Conservation (phyloP, 2,113 vertebrate genomes). For the Cryptotis parvus region DNA sequence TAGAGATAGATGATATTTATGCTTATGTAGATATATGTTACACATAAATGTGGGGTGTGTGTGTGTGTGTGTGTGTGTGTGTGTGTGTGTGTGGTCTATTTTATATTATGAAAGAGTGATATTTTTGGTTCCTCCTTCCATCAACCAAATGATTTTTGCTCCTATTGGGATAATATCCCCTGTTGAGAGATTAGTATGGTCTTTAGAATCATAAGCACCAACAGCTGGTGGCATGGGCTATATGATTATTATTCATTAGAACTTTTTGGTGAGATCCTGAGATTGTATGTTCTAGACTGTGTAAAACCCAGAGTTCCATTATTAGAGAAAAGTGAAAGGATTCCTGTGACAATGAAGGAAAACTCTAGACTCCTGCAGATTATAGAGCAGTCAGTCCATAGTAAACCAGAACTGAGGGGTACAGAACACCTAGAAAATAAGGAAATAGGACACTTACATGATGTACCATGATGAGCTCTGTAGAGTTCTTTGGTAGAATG, state of each 20-base stretch:
- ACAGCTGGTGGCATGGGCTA: not conserved
- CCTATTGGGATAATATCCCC: not conserved
- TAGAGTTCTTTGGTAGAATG: not conserved
- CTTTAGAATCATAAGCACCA: not conserved
- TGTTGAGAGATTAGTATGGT: not conserved
- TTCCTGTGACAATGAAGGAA: not conserved
- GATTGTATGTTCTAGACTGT: not conserved
- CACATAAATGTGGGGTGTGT: not conserved
- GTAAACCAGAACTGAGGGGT: fast-evolving
- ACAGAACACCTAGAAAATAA: not conserved
- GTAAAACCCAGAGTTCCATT: not conserved
- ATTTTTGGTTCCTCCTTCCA: not conserved
- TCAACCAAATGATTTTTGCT: not conserved
- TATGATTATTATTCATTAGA: not conserved
- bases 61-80: no score
- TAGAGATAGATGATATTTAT: not conserved
- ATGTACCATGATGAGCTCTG: no score
- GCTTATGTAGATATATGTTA: not conserved
- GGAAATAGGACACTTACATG: not conserved
- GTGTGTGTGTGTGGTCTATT: not conserved
- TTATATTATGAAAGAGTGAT: not conserved
- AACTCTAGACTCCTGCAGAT: not conserved
- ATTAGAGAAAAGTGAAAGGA: not conserved
- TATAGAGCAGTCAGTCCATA: not conserved
- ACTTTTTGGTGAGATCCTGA: not conserved